Conservation (phyloP, 2,113 vertebrate genomes). For the Callocephalon fimbriatum region DNA sequence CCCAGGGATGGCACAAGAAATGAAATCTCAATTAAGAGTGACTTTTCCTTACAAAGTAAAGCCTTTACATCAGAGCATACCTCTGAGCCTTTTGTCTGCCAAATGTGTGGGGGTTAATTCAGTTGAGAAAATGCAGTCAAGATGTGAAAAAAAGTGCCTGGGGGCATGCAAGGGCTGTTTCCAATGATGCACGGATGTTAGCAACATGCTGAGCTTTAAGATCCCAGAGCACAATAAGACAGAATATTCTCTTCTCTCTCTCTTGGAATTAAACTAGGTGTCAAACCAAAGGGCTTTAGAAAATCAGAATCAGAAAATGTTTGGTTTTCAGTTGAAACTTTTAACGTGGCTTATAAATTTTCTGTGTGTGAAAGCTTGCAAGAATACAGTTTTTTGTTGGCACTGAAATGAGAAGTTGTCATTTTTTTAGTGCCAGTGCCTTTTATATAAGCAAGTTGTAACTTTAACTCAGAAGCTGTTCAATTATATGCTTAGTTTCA, state of each 20-base stretch:
- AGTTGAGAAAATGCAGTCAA: conserved; percentile 42
- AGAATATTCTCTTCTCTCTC: conserved; percentile 24
- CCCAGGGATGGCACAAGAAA: conserved; percentile 8
- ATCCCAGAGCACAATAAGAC: not conserved
- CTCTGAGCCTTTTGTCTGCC: conserved; percentile 46
- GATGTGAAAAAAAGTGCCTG: conserved; percentile 21
- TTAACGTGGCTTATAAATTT: not conserved
- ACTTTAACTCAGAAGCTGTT: not conserved
- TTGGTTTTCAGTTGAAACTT: not conserved
- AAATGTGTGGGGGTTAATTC: conserved; percentile 22
- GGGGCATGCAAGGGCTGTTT: conserved; percentile 9
- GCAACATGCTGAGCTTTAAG: conserved; percentile 34
- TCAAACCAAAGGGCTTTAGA: not conserved
- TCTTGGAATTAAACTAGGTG: conserved; percentile 30
- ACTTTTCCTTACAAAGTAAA: conserved; percentile 26
- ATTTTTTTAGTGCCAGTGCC: not conserved
- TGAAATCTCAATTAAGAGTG: conserved; percentile 26
- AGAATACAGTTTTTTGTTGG: not conserved
- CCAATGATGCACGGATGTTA: conserved; percentile 48
- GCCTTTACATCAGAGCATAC: conserved; percentile 30
- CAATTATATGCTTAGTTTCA: not conserved
- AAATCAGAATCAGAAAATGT: not conserved
- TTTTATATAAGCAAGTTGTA: not conserved
- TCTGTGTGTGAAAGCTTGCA: not conserved
- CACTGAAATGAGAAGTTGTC: not conserved